A percentile compares a stretch with the other conserved stretches of the same genome.
Evolutionary conservation across 2,888 invertebrate genomes (phyloP).

Genomic region (Sceliomorpha sp.): DNA sequence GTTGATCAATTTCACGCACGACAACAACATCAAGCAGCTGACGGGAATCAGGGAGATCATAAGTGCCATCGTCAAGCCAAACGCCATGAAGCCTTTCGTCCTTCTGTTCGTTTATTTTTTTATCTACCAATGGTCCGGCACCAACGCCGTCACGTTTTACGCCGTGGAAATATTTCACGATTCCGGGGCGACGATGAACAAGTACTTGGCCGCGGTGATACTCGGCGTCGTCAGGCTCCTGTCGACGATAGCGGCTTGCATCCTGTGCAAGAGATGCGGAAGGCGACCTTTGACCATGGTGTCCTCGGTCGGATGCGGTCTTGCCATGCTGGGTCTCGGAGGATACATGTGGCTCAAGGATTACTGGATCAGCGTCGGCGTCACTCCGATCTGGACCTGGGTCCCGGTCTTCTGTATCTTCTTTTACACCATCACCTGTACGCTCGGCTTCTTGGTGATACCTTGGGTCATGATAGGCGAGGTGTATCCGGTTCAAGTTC

Average conservation of each 20-base stretch:
- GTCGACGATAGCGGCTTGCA: conserved; percentile 85
- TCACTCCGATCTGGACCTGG: conserved; percentile 82
- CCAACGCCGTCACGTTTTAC: conserved; percentile 86
- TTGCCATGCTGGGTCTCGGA: conserved; percentile 84
- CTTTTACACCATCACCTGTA: conserved; percentile 84
- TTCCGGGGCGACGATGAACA: conserved; percentile 83
- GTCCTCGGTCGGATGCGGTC: conserved; percentile 84
- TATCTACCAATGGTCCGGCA: conserved; percentile 87
- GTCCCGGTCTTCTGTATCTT: conserved; percentile 84
- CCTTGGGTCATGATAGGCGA: conserved; percentile 90
- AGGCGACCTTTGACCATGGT: conserved; percentile 85
- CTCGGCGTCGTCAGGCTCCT: conserved; percentile 83
- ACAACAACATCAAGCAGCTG: conserved; percentile 84
- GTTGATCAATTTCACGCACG: conserved; percentile 83
- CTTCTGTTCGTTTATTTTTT: conserved; percentile 85
- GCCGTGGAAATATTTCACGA: conserved; percentile 85
- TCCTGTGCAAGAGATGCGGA: conserved; percentile 83
- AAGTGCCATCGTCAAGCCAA: conserved; percentile 83
- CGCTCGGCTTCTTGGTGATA: conserved; percentile 85
- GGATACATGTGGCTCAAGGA: conserved; percentile 83
- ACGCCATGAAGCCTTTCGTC: conserved; percentile 84
- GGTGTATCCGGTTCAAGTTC: conserved; percentile 85
- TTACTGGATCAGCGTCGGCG: conserved; percentile 80
- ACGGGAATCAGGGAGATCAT: conserved; percentile 82
- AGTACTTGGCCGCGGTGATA: conserved; percentile 83